Evolutionary conservation across 30 jellyfish, hydroid and myxozoan genomes (phyloP).

Genomic region (Hydractinia echinata): DNA sequence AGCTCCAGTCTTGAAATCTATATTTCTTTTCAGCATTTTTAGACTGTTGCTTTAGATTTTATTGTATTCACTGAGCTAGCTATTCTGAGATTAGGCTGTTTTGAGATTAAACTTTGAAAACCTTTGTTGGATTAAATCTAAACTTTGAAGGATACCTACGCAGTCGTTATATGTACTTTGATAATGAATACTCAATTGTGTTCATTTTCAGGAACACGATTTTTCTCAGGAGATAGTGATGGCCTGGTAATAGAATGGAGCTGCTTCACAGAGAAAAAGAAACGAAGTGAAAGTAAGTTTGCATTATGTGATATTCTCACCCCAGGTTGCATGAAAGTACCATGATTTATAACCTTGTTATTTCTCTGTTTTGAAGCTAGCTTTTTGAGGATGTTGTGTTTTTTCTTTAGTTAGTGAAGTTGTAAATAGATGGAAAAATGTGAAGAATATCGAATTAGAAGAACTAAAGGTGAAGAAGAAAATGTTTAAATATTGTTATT

Average conservation of each 20-base stretch:
- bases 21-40: no score
- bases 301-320: no score
- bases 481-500: not conserved
- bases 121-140: no score
- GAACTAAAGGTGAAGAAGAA: constrained; percentile 45
- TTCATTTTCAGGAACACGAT: constrained; percentile 37
- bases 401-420: constrained; percentile 29
- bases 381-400: not conserved
- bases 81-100: no score
- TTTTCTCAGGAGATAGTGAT: constrained; percentile 74
- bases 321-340: constrained; percentile 21
- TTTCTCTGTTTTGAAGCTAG: not conserved
- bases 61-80: no score
- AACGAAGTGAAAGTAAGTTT: constrained; percentile 29
- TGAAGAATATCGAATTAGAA: constrained; percentile 36
- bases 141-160: no score
- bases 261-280: constrained; percentile 21
- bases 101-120: no score
- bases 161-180: not conserved
- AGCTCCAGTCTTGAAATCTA: no score
- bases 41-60: no score
- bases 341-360: not conserved
- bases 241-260: constrained; percentile 68
- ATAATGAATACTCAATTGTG: not conserved
- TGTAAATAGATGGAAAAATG: constrained; percentile 36